Evolutionary conservation across 1,140 invertebrate genomes (phyloP).

Genomic region (Dinoponera quadriceps): DNA sequence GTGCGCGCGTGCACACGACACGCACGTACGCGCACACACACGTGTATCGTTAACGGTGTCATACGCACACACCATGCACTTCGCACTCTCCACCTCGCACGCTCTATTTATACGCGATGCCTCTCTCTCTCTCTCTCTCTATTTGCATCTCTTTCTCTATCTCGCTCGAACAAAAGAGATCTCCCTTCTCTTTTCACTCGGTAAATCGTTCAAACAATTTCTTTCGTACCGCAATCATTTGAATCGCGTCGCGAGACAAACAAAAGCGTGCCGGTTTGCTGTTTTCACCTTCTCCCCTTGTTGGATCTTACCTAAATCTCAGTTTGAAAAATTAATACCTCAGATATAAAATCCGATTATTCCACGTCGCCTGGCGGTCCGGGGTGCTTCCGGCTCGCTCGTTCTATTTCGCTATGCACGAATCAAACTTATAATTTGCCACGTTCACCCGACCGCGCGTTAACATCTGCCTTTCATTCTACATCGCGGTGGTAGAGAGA

Average conservation of each 20-base stretch:
- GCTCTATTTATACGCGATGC: constrained; percentile 44
- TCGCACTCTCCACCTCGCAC: constrained; percentile 38
- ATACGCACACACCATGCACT: constrained; percentile 26
- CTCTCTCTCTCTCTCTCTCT: constrained; percentile 23
- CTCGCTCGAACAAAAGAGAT: constrained; percentile 11
- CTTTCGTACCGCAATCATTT: too few relatives aligned
- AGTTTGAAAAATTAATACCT: not conserved
- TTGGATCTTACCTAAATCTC: not conserved
- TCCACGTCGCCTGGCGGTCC: not conserved
- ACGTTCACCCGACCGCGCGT: not conserved
- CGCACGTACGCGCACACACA: not conserved
- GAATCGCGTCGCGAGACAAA: too few relatives aligned
- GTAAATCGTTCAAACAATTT: too few relatives aligned
- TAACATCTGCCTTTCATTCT: not conserved
- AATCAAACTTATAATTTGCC: not conserved
- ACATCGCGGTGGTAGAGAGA: not conserved
- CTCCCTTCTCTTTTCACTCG: constrained; percentile 7
- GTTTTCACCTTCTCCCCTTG: not conserved
- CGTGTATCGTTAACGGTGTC: constrained; percentile 25
- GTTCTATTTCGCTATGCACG: not conserved
- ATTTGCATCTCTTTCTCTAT: not conserved
- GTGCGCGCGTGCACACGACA: not conserved
- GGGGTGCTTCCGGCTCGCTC: not conserved
- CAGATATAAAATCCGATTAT: not conserved
- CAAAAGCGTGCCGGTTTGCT: too few relatives aligned